A percentile compares a stretch with the other conserved stretches of the same genome.
Evolutionary conservation across 37 sponge, comb jelly and placozoan species (phyloP).

Genomic region (Crambe crambe): DNA sequence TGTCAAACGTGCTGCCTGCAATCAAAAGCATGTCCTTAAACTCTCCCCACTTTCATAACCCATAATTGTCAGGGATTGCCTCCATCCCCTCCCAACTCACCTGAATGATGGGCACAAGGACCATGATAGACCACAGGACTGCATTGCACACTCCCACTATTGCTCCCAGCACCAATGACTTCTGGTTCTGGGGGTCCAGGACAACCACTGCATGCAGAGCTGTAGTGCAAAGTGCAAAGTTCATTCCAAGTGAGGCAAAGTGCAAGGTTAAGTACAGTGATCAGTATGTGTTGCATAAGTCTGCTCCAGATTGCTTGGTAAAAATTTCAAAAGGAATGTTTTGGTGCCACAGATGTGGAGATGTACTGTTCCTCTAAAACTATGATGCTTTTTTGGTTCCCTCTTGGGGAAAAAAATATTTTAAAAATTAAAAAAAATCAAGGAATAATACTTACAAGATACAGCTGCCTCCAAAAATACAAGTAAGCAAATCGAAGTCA

Average conservation of each 20-base stretch:
- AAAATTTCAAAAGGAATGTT: too few relatives aligned
- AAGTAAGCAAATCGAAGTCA: constrained; percentile 50
- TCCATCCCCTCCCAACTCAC: too few relatives aligned
- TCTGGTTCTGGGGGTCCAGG: background rate
- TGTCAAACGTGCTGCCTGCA: constrained; percentile 68
- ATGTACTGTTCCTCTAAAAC: too few relatives aligned
- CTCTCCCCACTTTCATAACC: background rate
- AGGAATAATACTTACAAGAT: constrained; percentile 39
- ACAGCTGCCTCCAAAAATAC: constrained; percentile 44
- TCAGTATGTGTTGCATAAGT: too few relatives aligned
- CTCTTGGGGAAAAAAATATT: too few relatives aligned
- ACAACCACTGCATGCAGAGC: constrained; percentile 3
- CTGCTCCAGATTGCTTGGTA: too few relatives aligned
- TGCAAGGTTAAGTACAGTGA: too few relatives aligned
- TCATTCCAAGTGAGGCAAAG: too few relatives aligned
- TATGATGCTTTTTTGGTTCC: too few relatives aligned
- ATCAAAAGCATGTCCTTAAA: background rate
- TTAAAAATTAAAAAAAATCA: too few relatives aligned
- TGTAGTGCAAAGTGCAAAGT: too few relatives aligned
- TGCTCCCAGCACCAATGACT: background rate
- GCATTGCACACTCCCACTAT: constrained; percentile 51
- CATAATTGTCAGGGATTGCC: background rate
- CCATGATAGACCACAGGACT: constrained; percentile 56
- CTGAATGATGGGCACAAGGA: constrained; percentile 51
- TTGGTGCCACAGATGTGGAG: too few relatives aligned